Base-by-base conservation (phyloP, 2,113 vertebrate genomes). In the Phylloscopus trochiloides region DNA sequence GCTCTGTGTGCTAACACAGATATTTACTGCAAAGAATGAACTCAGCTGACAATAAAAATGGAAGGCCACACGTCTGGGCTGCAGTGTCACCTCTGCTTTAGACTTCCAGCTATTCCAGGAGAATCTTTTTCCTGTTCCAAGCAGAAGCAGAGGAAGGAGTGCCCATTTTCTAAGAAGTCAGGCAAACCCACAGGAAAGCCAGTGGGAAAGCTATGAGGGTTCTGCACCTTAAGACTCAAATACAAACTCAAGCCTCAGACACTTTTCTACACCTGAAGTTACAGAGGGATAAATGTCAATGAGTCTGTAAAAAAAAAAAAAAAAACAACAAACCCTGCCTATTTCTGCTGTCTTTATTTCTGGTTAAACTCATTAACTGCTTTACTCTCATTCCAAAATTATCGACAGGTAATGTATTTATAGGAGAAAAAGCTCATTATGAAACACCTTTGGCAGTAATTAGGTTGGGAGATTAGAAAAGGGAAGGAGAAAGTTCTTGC, bases 31-130 rank as follows among this genome's bases (percentile, higher is more conserved):
- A 79, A 45, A 66, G 51, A 18, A 28, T 19, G 25, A 58, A 38
- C 34, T 43, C 45, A 45, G 22, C 6, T 28, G 22, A 55, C 31
- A 32, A 43, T 2, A 47, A 80, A 52, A 88, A 54, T 0, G 13
- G 38, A 74, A 81, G 14, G 1, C 7, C 67, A 28, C 0, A 0
- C 1, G 50, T 7, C 40, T 38, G 45, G 31, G 11, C 5, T 25
- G 22, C 2, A 3, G 15, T 5, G 22, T 13, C 62, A 80, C 29
- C 45, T 78, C 65, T 6, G 8, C 1, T 74, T 75, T 28, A 59
- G 16, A 29, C 18, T 55, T 57, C 6, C 19, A 67, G 24, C 32
- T 40, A 40, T 40, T 74, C 40, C 66, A 62, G n/a, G 7, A 54
- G 76, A 79, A 67, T 8, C 16, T 63, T n/a, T 67, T 67, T 62